phyloP scores from a whole-genome alignment of 2,888 invertebrate genomes.

The Lasius platythorax region DNA sequence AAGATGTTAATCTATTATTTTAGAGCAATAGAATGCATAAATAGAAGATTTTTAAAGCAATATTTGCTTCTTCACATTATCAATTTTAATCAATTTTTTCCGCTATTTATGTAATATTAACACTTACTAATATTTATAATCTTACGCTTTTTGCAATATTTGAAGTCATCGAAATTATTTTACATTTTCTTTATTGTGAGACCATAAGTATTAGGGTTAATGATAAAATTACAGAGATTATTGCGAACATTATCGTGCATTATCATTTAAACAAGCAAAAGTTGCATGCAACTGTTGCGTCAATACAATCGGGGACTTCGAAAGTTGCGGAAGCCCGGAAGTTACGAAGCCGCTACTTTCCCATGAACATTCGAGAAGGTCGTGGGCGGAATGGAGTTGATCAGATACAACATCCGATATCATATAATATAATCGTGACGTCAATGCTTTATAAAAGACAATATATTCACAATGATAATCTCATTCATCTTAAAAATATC shows the following conservation, averaged over 20 bases:
- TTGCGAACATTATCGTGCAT: not conserved
- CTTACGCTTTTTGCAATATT: constrained; percentile 3
- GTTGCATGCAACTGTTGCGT: constrained; percentile 65
- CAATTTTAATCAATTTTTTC: not conserved
- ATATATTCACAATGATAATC: constrained; percentile 21
- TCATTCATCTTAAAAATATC: constrained; percentile 9
- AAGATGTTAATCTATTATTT: not conserved
- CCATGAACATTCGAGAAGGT: constrained; percentile 71
- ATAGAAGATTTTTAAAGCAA: not conserved
- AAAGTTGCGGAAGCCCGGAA: constrained; percentile 78
- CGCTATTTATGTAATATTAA: not conserved
- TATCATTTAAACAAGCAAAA: constrained; percentile 44
- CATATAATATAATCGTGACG: constrained; percentile 40
- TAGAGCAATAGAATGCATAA: not conserved
- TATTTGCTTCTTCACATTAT: not conserved
- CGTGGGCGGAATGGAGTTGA: constrained; percentile 44
- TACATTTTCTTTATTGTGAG: not conserved
- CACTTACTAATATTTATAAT: not conserved
- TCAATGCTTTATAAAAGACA: constrained; percentile 20
- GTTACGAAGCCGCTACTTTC: constrained; percentile 76
- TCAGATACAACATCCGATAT: constrained; percentile 37
- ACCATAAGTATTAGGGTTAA: not conserved
- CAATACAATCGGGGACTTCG: constrained; percentile 67
- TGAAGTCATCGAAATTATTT: constrained; percentile 21
- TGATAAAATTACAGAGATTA: constrained; percentile 12